Evolutionary conservation across 2,797 vertebrate genomes (phyloP), one percentile per base, ranked within the genome.

Genomic region (Xenopus petersii): DNA sequence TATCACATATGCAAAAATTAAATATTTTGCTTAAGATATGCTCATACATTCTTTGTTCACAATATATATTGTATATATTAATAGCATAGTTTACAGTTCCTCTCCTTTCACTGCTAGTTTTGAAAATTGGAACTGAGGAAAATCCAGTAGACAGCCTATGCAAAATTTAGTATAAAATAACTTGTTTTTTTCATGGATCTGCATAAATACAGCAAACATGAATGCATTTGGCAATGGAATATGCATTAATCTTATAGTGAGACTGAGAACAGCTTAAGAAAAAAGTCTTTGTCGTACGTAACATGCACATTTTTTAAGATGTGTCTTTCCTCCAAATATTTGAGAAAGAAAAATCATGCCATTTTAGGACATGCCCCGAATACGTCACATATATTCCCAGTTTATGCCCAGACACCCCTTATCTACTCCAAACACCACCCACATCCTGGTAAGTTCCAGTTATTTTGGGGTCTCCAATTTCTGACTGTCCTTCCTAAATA

Each of bases 51-150:
- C 58, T 26, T 60, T 60, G 54, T 60, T 60, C 58, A 60, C 21
- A 26, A 60, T 24, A 59, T 26, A 21, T 59, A 24, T 59, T 21
- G 21, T 21, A 21, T 21, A 21, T 21, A 33, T 12, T 51, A 67
- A 67, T 54, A 62, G 26, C 49, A 74, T 70, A 69, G 74, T 70
- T 74, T 70, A 74, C 62, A 74, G 15, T 46, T 46, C 30, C 36
- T 62, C 13, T 16, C 56, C 49, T 30, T 61, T 17, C 67, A 70
- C 46, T 16, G 7, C 7, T 56, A 17, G n/a, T 3, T 56, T 56
- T 56, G 55, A 56, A 30, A 30, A 30, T 30, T 30, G 26, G 26
- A 30, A 2, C 4, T 66, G 69, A 66, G 73, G 60, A 66, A 74
- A 65, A 42, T 54, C 73, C 54, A 70, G 56, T 61, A 36, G 21